Conservation (phyloP, 2,797 vertebrate species). For the Spatula clypeata region DNA sequence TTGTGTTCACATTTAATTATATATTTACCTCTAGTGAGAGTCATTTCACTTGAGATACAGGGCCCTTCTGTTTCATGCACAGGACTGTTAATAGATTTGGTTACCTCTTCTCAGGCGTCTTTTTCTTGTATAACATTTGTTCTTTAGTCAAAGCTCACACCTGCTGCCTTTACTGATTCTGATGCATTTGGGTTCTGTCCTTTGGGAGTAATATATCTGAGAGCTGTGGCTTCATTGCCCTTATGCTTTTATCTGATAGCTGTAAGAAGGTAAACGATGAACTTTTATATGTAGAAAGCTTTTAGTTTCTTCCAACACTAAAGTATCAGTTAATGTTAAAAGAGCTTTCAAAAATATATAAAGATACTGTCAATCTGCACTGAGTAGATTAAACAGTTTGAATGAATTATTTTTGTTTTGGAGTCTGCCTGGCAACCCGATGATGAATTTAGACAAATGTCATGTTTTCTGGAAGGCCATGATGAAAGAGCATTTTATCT, state of each 20-base stretch:
- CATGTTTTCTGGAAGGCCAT: slow-evolving; percentile 60
- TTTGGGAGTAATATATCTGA: slow-evolving; percentile 77
- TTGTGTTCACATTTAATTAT: slow-evolving; percentile 56
- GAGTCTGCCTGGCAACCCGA: slow-evolving; percentile 75
- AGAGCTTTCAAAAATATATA: slow-evolving; percentile 84
- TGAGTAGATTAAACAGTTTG: slow-evolving; percentile 80
- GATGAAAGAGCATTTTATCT: slow-evolving; percentile 67
- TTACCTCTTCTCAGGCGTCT: slow-evolving; percentile 41
- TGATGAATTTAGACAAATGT: slow-evolving; percentile 77
- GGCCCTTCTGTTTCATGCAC: slow-evolving; percentile 35
- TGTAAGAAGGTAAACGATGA: slow-evolving; percentile 79
- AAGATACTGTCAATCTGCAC: slow-evolving; percentile 85
- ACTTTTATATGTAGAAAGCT: slow-evolving; percentile 83
- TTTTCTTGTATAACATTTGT: slow-evolving; percentile 51
- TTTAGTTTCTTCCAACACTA: slow-evolving; percentile 81
- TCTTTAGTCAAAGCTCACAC: slow-evolving; percentile 73
- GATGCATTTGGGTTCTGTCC: slow-evolving; percentile 73
- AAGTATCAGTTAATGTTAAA: slow-evolving; percentile 84
- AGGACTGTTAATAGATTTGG: slow-evolving; percentile 33
- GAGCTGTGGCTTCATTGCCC: slow-evolving; percentile 74
- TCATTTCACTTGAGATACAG: slow-evolving; percentile 4
- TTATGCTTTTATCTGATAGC: slow-evolving; percentile 82
- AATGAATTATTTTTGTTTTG: slow-evolving; percentile 85
- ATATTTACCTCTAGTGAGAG: slow-evolving; percentile 47
- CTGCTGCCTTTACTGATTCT: slow-evolving; percentile 69